Percentiles rank a stretch among this genome's conserved stretches.
Evolutionary conservation across 2,113 vertebrate genomes (phyloP).

Genomic region (Brachyhypopomus gauderio): DNA sequence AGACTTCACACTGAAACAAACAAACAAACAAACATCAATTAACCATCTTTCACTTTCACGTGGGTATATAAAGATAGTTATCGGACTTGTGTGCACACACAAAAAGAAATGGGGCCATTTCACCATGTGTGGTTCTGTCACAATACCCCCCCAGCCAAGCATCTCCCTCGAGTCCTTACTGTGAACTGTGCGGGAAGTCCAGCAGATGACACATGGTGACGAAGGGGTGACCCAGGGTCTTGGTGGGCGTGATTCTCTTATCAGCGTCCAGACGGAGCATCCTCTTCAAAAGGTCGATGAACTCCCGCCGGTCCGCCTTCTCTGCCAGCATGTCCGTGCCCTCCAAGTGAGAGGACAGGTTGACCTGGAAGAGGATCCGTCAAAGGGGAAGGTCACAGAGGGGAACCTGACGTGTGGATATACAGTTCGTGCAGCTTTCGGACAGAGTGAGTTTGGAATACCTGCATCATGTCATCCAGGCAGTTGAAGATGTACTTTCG

Average conservation of each 20-base stretch:
- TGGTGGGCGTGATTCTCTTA: constrained; percentile 95
- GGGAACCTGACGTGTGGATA: neutral
- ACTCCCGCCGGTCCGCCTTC: constrained; percentile 95
- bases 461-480: constrained; percentile 99
- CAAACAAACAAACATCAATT: neutral
- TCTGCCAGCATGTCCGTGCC: constrained; percentile 97
- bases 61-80: too few species aligned
- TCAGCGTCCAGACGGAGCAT: constrained; percentile 99
- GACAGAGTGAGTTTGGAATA: constrained; percentile 53
- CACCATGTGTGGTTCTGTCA: too few species aligned
- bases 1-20: constrained; percentile 87
- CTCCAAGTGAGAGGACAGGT: constrained; percentile 94
- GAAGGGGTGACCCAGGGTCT: constrained; percentile 95
- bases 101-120: neutral
- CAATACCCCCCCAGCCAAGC: neutral
- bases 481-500: constrained; percentile 99
- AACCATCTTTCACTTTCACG: too few species aligned
- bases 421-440: neutral
- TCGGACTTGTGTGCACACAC: too few species aligned
- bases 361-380: constrained; percentile 79
- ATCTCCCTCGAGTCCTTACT: constrained; percentile 75
- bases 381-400: neutral
- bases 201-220: constrained; percentile 95
- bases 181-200: constrained; percentile 96
- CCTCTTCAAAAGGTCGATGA: constrained; percentile 95